Evolutionary conservation across 2,797 vertebrate species (phyloP).

Genomic region (Rhynchonycteris naso): DNA sequence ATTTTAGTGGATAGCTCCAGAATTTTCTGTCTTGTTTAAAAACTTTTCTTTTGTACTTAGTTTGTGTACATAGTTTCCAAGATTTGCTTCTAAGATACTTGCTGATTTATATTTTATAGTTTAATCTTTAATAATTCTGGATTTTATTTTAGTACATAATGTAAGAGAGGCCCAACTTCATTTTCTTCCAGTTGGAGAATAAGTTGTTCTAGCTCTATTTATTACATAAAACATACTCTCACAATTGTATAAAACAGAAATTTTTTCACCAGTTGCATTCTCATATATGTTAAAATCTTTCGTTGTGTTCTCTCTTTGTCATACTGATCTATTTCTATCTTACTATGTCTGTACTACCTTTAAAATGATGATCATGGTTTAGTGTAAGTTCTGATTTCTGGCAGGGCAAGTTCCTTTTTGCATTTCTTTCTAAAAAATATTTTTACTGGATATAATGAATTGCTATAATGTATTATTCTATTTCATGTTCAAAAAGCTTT

Average conservation of each 20-base stretch:
- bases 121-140: conserved; percentile 2
- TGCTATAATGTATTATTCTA: background rate
- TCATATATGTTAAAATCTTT: background rate
- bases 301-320: background rate
- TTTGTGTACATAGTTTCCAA: background rate
- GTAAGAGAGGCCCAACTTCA: background rate
- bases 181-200: background rate
- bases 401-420: background rate
- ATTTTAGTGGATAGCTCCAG: background rate
- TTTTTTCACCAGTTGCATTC: background rate
- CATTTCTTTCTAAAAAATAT: background rate
- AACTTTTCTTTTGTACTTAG: background rate
- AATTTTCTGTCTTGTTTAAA: conserved; percentile 19
- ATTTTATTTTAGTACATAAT: background rate
- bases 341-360: background rate
- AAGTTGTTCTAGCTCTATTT: background rate
- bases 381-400: background rate
- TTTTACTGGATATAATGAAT: background rate
- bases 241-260: background rate
- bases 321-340: background rate
- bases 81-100: background rate
- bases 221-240: background rate
- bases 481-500: background rate
- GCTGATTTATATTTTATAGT: background rate
- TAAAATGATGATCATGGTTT: background rate